Conservation (phyloP, 2,797 vertebrate species). For the Eidolon dupreanum region DNA sequence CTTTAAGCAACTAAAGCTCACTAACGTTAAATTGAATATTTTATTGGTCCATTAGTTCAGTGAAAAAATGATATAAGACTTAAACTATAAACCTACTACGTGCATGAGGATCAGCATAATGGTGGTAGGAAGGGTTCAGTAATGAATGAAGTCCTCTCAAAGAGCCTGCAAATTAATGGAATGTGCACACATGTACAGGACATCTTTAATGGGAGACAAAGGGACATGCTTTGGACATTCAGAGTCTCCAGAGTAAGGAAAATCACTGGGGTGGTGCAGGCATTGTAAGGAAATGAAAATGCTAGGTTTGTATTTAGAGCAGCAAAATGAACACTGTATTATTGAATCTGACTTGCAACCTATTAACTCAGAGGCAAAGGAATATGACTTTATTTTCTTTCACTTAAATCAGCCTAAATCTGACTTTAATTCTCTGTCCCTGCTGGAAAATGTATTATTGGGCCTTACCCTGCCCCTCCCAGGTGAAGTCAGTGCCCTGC, state of each 20-base stretch:
- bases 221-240: neutral
- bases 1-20: neutral
- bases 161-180: neutral
- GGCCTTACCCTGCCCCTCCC: neutral
- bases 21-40: neutral
- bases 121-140: neutral
- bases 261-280: neutral
- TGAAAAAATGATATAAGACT: neutral
- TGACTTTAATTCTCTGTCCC: neutral
- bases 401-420: neutral
- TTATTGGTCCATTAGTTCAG: neutral
- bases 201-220: neutral
- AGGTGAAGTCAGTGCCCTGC: neutral
- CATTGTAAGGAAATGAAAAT: neutral
- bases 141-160: neutral
- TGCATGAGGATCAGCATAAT: neutral
- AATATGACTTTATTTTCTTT: neutral
- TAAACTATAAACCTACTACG: neutral
- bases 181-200: neutral
- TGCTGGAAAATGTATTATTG: neutral
- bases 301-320: neutral
- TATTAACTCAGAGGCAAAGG: neutral
- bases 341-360: neutral
- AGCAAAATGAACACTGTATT: neutral
- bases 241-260: neutral